Evolutionary conservation across 2,888 invertebrate species (phyloP), one percentile per base, ranked within the genome.

Genomic region (Xestoiulus laeticollis): DNA sequence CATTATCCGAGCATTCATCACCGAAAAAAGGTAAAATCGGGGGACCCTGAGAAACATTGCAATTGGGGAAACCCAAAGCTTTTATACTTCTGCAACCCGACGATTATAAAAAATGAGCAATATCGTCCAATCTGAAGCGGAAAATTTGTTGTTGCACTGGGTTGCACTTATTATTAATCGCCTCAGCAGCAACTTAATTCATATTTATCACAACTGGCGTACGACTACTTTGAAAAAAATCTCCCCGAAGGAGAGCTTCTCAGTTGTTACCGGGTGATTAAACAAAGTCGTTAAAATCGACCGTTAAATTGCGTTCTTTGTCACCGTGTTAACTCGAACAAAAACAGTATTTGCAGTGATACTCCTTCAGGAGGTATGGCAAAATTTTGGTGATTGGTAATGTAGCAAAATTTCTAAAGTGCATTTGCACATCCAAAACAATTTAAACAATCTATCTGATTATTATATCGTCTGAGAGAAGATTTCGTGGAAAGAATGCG

Each of bases 271-370:
- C 84, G 33, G 22, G 84, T 84, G 84, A 84, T 84, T 84, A 84
- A 32, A 84, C 84, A 84, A 84, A 84, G 84, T 84, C 84, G 84
- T 84, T 84, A 84, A 84, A 84, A 84, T 68, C 68, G 68, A 68
- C 68, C 68, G 22, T 68, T 68, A 68, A 68, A 68, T 68, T 22
- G 68, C 10, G 22, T 68, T 68, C 68, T 68, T 68, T 22, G 6
- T 12, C 22, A 6, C 68, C 68, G 26, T 68, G n/a, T 22, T 22
- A 68, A 22, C 68, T 8, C 68, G 6, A 38, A 38, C 38, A 38
- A 38, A 38, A 38, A 38, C 38, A 38, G 38, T 8, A 38, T 38
- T 38, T 38, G 38, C 38, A 38, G 38, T 38, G 0, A 38, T 38
- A 38, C 38, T 8, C n/a, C 38, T 38, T 38, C 38, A 38, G 8